Evolutionary conservation across 1,140 invertebrate species (phyloP).

Genomic region (Chlorops oryzae): DNA sequence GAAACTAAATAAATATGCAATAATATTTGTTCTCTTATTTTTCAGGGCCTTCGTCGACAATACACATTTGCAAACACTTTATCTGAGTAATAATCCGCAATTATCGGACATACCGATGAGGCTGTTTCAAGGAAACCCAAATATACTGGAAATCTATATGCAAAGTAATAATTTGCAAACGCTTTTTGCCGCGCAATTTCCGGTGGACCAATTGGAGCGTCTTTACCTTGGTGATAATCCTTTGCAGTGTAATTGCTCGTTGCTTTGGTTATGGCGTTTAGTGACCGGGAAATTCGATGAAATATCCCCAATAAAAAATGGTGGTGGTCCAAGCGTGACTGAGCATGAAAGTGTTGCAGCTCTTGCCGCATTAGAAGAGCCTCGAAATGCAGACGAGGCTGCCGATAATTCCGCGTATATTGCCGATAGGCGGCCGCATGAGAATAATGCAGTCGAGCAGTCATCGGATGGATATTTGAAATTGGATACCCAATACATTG

Average conservation of each 20-base stretch:
- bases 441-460: constrained; percentile 18
- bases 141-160: constrained; percentile 65
- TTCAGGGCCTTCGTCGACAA: constrained; percentile 73
- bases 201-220: constrained; percentile 64
- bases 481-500: constrained; percentile 41
- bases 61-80: constrained; percentile 69
- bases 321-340: constrained; percentile 15
- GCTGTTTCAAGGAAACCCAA: constrained; percentile 69
- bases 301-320: constrained; percentile 18
- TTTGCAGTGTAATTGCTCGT: constrained; percentile 78
- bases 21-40: constrained; percentile 8
- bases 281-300: constrained; percentile 42
- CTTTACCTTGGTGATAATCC: constrained; percentile 74
- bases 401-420: constrained; percentile 34
- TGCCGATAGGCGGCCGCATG: constrained; percentile 37
- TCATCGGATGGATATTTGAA: constrained; percentile 25
- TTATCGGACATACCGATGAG: constrained; percentile 62
- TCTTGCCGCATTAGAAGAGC: constrained; percentile 35
- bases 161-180: constrained; percentile 64
- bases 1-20: too few species aligned
- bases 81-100: constrained; percentile 69
- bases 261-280: constrained; percentile 78
- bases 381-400: constrained; percentile 25
- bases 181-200: constrained; percentile 71
- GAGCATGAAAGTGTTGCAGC: constrained; percentile 27